Evolutionary conservation across 1,140 invertebrate species (phyloP).

Genomic region (Megalopta genalis): DNA sequence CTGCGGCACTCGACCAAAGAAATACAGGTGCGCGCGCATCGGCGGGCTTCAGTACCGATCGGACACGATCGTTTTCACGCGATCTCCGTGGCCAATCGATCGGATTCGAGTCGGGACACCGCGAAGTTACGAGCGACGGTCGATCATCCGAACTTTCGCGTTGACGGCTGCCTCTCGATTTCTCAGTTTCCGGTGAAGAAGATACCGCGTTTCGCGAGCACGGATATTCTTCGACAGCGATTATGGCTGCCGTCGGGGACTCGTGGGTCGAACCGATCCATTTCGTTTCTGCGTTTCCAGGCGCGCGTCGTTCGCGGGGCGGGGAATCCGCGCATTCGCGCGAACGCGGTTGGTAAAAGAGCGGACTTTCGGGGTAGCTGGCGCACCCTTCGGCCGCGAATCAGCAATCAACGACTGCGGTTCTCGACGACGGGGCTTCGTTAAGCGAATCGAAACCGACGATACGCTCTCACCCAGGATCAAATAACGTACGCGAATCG

Average conservation of each 20-base stretch:
- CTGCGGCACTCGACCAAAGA: background rate
- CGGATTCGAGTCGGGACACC: background rate
- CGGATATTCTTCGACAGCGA: background rate
- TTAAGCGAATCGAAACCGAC: conserved; percentile 9
- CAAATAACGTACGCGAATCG: background rate
- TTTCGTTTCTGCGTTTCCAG: background rate
- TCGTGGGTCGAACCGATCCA: too few species aligned
- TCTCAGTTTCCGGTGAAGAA: too few species aligned
- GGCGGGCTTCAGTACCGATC: background rate
- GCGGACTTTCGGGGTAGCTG: background rate
- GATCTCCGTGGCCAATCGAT: too few species aligned
- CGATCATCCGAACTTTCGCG: too few species aligned
- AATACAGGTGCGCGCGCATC: background rate
- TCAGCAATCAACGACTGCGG: conserved; percentile 14
- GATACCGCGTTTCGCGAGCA: background rate
- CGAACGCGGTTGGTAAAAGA: conserved; percentile 3
- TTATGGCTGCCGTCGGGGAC: background rate
- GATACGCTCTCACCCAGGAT: background rate
- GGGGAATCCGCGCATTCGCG: conserved; percentile 3
- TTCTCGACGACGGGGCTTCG: conserved; percentile 37
- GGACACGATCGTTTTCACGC: too few species aligned
- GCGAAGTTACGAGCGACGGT: background rate
- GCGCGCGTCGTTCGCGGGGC: background rate
- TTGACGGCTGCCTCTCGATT: too few species aligned
- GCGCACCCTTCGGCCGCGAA: background rate